phyloP scores from a whole-genome alignment of 2,113 vertebrate genomes.

The Epinephelus moara region DNA sequence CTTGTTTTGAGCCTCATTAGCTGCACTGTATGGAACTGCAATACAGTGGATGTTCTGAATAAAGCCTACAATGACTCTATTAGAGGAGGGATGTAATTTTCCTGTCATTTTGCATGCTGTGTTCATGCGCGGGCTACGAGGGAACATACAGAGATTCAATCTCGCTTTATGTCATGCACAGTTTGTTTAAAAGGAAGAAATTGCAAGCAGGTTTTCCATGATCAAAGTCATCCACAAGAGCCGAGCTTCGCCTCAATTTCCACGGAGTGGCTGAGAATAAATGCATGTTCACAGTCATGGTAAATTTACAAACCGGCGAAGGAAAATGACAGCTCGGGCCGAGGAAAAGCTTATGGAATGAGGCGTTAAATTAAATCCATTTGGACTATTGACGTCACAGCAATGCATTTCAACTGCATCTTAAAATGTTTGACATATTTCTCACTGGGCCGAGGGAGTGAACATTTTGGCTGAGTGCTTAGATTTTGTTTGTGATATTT shows the following conservation, averaged over 20 bases:
- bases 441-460: background rate
- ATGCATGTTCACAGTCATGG: slow-evolving; percentile 68
- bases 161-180: slow-evolving; percentile 39
- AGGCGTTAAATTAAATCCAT: slow-evolving; percentile 73
- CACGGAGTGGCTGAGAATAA: slow-evolving; percentile 41
- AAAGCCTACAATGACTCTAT: slow-evolving; percentile 34
- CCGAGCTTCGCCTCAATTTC: slow-evolving; percentile 23
- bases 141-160: slow-evolving; percentile 44
- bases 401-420: slow-evolving; percentile 32
- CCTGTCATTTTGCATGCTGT: slow-evolving; percentile 48
- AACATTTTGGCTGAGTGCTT: slow-evolving; percentile 3
- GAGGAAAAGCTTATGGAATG: slow-evolving; percentile 54
- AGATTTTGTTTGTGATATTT: slow-evolving; percentile 16
- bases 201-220: slow-evolving; percentile 41
- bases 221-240: slow-evolving; percentile 54
- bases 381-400: slow-evolving; percentile 53
- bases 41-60: slow-evolving; percentile 21
- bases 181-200: slow-evolving; percentile 57
- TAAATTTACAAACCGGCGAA: slow-evolving; percentile 51
- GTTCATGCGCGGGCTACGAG: slow-evolving; percentile 37
- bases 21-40: slow-evolving; percentile 24
- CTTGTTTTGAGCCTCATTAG: slow-evolving; percentile 56
- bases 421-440: slow-evolving; percentile 48
- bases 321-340: slow-evolving; percentile 39
- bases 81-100: slow-evolving; percentile 39